Conservation (phyloP, 2,797 vertebrate species). For the Hyperoplus lanceolatus region DNA sequence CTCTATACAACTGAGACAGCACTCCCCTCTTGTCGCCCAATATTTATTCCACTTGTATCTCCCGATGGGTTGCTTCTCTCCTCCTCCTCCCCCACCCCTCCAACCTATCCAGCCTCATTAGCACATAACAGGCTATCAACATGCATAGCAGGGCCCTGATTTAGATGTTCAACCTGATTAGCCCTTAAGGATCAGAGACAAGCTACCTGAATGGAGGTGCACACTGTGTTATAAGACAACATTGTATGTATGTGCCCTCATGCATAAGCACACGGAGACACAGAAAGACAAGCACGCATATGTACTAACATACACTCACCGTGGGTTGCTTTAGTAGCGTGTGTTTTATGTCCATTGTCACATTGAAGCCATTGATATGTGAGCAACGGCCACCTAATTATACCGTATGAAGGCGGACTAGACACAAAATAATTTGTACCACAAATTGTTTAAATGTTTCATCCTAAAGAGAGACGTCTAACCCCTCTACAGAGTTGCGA, state of each 20-base stretch:
- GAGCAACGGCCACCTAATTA: constrained; percentile 30
- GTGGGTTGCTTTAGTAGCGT: background rate
- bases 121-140: constrained; percentile 90
- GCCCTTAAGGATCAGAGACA: constrained; percentile 83
- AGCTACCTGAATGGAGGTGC: constrained; percentile 71
- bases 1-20: constrained; percentile 27
- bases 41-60: constrained; percentile 71
- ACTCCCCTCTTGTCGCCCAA: constrained; percentile 46
- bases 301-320: constrained; percentile 13
- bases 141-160: constrained; percentile 90
- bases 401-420: background rate
- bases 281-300: constrained; percentile 30
- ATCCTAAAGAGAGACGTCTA: background rate
- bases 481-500: constrained; percentile 12
- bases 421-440: constrained; percentile 22
- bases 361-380: background rate
- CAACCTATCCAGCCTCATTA: constrained; percentile 88
- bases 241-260: constrained; percentile 25
- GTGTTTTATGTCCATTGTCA: constrained; percentile 31
- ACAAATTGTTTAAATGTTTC: constrained; percentile 39
- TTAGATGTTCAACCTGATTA: constrained; percentile 90
- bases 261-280: background rate
- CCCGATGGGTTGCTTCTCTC: constrained; percentile 66
- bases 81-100: constrained; percentile 48
- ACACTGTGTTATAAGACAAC: constrained; percentile 60